phyloP scores from a whole-genome alignment of 2,888 invertebrate species.

The Nemurella pictetii region DNA sequence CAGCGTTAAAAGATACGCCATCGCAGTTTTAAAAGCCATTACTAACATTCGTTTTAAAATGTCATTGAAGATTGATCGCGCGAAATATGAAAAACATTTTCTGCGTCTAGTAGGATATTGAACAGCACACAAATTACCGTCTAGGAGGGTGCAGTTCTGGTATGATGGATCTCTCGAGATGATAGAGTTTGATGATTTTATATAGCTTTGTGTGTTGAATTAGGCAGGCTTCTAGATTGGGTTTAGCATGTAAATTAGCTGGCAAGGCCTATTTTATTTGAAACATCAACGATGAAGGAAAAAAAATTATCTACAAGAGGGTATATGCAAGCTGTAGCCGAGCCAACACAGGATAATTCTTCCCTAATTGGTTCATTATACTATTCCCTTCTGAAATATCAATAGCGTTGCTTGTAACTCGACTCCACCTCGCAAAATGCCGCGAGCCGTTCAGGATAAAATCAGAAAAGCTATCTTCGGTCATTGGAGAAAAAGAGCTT shows the following conservation, averaged over 20 bases:
- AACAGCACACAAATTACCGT: background rate
- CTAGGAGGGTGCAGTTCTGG: background rate
- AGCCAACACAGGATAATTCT: constrained; percentile 7
- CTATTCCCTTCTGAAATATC: constrained; percentile 3
- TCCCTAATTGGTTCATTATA: constrained; percentile 29
- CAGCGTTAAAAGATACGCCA: background rate
- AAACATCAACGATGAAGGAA: constrained; percentile 14
- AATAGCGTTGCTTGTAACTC: background rate
- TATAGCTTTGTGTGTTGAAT: background rate
- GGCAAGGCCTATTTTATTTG: constrained; percentile 5
- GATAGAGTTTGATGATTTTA: background rate
- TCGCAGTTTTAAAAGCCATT: background rate
- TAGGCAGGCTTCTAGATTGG: background rate
- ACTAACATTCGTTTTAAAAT: background rate
- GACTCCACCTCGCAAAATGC: background rate
- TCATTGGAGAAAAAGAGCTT: background rate
- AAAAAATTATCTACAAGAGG: background rate
- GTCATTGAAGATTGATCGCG: background rate
- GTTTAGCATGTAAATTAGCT: constrained; percentile 4
- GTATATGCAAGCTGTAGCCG: background rate
- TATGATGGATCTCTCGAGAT: background rate
- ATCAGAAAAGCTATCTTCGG: background rate
- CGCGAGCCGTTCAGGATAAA: background rate
- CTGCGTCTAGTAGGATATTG: background rate
- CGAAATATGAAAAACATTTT: background rate